Conservation (phyloP, 2,888 invertebrate species). For the Pteria penguin region DNA sequence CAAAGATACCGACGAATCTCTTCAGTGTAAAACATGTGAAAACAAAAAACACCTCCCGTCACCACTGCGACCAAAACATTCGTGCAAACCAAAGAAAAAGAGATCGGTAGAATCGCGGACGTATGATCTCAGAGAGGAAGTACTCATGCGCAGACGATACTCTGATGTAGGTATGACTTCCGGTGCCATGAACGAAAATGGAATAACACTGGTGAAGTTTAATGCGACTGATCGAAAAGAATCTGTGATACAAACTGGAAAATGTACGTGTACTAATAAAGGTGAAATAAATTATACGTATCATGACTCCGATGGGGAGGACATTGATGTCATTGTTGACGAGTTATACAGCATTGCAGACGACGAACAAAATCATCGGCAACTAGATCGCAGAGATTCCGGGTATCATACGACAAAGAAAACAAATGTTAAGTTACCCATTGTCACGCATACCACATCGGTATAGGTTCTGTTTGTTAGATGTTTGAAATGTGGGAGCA, state of each 20-base stretch:
- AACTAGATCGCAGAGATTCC: conserved; percentile 1
- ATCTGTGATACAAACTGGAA: neutral
- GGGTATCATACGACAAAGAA: conserved; percentile 12
- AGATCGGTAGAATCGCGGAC: neutral
- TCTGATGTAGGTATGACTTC: neutral
- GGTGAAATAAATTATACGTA: neutral
- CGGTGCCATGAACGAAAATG: neutral
- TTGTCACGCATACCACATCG: too few relatives aligned
- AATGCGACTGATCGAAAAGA: neutral
- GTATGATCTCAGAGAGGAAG: neutral
- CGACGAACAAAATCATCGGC: neutral
- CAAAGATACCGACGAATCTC: neutral
- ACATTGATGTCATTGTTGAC: neutral
- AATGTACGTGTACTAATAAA: neutral
- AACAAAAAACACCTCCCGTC: neutral
- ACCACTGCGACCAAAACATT: neutral
- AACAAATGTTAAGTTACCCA: neutral
- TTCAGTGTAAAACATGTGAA: neutral
- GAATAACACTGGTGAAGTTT: neutral
- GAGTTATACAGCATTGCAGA: neutral
- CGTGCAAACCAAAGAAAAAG: neutral
- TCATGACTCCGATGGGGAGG: neutral
- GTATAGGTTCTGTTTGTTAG: too few relatives aligned
- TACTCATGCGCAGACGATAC: neutral
- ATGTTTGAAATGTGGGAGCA: too few relatives aligned